Evolutionary conservation across 2,797 vertebrate species (phyloP).

Genomic region (Phoeniculus purpureus): DNA sequence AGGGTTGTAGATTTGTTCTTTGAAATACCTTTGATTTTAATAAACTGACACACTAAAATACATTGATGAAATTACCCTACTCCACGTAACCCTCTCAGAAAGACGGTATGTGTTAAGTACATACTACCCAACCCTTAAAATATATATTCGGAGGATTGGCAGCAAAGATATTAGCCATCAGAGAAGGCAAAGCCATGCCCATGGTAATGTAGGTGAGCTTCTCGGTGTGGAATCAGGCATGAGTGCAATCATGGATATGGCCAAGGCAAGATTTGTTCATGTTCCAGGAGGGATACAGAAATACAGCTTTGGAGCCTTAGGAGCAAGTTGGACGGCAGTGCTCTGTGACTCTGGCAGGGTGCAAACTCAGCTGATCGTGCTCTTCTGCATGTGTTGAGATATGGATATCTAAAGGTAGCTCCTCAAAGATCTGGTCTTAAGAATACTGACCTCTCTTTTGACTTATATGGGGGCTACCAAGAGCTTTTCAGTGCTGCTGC

Average conservation of each 20-base stretch:
- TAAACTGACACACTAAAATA: background rate
- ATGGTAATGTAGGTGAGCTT: background rate
- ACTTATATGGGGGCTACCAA: fast-evolving
- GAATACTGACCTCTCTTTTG: background rate
- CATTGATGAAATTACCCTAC: background rate
- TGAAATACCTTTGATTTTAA: background rate
- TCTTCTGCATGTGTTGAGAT: background rate
- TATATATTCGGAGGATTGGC: background rate
- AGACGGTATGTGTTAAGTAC: background rate
- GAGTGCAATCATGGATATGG: background rate
- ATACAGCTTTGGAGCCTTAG: background rate
- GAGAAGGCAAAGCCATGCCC: background rate
- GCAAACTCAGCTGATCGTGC: background rate
- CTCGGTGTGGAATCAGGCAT: background rate
- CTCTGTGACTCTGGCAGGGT: background rate
- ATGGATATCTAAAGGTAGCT: background rate
- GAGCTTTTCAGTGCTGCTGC: background rate
- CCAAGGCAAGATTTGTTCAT: background rate
- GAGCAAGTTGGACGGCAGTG: background rate
- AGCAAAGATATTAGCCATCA: background rate
- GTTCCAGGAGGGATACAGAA: fast-evolving
- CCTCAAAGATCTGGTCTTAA: background rate
- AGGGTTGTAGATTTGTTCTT: background rate
- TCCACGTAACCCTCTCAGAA: background rate
- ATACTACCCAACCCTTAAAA: background rate